These are phyloP conservation scores for Ictalurus punctatus DNA, from an alignment of 2,113 vertebrate species.

Conservation along the genomic window DNA sequence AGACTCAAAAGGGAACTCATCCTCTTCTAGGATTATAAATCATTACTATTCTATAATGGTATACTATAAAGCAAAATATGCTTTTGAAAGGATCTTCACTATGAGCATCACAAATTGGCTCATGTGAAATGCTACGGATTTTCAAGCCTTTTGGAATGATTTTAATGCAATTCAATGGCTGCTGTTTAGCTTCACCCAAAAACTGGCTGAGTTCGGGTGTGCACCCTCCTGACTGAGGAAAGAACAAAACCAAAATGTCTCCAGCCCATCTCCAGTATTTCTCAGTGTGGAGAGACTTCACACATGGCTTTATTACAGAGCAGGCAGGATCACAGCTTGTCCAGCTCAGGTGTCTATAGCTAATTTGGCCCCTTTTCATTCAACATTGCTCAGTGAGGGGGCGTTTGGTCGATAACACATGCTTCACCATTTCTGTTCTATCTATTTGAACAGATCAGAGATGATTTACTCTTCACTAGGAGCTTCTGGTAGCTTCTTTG, in stretches of 20 bases:
- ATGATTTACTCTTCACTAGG: constrained; percentile 32
- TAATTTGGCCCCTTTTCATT: constrained; percentile 46
- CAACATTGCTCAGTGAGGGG: constrained; percentile 20
- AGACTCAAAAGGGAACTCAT: not conserved
- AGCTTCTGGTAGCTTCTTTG: not conserved
- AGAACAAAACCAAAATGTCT: not conserved
- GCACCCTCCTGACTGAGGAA: not conserved
- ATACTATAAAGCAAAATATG: not conserved
- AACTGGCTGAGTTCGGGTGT: not conserved
- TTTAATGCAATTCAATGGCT: not conserved
- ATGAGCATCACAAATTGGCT: not conserved
- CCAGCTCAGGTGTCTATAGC: constrained; percentile 30
- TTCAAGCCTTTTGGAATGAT: not conserved
- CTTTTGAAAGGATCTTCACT: not conserved
- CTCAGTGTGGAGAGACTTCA: constrained; percentile 26
- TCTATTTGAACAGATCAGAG: constrained; percentile 47
- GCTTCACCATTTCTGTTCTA: constrained; percentile 39
- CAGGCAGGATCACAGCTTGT: constrained; percentile 20
- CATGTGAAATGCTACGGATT: not conserved
- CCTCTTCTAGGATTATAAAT: not conserved
- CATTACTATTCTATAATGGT: not conserved
- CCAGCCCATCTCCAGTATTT: constrained; percentile 4
- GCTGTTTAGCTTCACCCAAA: not conserved
- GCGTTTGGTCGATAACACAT: constrained; percentile 37
- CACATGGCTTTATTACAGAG: constrained; percentile 21